Conservation (phyloP, 2,888 invertebrate species). For the Frankliniella fusca region DNA sequence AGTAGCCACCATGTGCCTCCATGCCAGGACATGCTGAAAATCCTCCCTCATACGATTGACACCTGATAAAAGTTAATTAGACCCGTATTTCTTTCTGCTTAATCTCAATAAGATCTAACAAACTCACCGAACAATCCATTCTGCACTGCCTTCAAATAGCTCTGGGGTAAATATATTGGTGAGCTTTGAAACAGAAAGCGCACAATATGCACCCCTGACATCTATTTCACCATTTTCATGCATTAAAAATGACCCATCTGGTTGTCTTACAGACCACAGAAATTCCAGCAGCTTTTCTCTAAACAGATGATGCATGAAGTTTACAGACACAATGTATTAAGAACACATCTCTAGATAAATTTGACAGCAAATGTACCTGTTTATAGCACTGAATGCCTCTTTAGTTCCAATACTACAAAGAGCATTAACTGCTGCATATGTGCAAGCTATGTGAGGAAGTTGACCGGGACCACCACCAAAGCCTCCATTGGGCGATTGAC, state of each 20-base stretch:
- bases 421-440: slow-evolving; percentile 94
- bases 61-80: slow-evolving; percentile 51
- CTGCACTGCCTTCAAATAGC: slow-evolving; percentile 78
- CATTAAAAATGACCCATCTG: slow-evolving; percentile 88
- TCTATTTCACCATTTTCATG: slow-evolving; percentile 91
- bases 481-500: slow-evolving; percentile 77
- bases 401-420: slow-evolving; percentile 79
- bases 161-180: slow-evolving; percentile 71
- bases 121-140: slow-evolving; percentile 75
- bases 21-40: slow-evolving; percentile 90
- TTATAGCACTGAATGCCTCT: slow-evolving; percentile 80
- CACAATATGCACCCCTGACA: slow-evolving; percentile 96
- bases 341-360: background rate
- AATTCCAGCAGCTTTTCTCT: slow-evolving; percentile 69
- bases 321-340: too few relatives aligned
- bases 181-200: slow-evolving; percentile 81
- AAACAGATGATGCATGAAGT: slow-evolving; percentile 28
- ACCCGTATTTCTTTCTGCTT: background rate
- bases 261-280: slow-evolving; percentile 68
- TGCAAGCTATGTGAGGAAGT: slow-evolving; percentile 88
- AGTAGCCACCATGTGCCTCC: slow-evolving; percentile 99
- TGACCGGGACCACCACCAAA: slow-evolving; percentile 95
- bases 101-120: background rate
- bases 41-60: slow-evolving; percentile 98
- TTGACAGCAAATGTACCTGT: slow-evolving; percentile 56